Percentiles rank a stretch among this genome's conserved stretches.
These are phyloP conservation scores for Pseudochirops cupreus DNA, from an alignment of 2,797 vertebrate genomes.

Conservation along the genomic window DNA sequence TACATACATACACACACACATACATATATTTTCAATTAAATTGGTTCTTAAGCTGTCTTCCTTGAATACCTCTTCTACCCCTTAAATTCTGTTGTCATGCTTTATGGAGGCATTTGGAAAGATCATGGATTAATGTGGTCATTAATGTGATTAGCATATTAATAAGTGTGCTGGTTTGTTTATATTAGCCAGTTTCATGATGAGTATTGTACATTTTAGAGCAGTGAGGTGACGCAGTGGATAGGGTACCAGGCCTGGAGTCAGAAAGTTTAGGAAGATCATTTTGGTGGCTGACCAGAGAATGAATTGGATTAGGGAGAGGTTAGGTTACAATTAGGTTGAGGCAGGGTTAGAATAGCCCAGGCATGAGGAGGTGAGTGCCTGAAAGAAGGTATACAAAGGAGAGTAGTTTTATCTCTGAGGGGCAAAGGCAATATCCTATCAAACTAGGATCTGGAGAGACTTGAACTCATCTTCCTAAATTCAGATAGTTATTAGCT, in stretches of 20 bases:
- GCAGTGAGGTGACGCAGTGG: not conserved
- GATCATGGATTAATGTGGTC: not conserved
- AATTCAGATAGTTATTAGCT: not conserved
- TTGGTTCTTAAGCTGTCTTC: too few species aligned
- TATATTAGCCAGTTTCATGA: not conserved
- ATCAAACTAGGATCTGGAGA: too few species aligned
- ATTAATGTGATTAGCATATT: not conserved
- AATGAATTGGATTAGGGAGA: not conserved
- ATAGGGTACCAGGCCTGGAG: not conserved
- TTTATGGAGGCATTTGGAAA: not conserved
- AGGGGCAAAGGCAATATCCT: too few species aligned
- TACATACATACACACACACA: too few species aligned
- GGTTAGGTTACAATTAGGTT: not conserved
- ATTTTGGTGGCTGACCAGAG: not conserved
- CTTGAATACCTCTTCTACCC: not conserved
- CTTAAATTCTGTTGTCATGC: not conserved
- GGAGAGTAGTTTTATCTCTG: not conserved
- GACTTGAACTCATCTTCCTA: not conserved
- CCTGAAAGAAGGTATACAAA: not conserved
- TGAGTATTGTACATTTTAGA: not conserved
- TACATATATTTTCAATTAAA: too few species aligned
- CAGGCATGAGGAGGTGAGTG: not conserved
- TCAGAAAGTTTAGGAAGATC: not conserved
- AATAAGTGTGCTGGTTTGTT: not conserved
- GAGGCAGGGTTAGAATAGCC: not conserved